Evolutionary conservation across 1,140 invertebrate genomes (phyloP), one percentile per base, ranked within the genome.

Genomic region (Lucilia cuprina): DNA sequence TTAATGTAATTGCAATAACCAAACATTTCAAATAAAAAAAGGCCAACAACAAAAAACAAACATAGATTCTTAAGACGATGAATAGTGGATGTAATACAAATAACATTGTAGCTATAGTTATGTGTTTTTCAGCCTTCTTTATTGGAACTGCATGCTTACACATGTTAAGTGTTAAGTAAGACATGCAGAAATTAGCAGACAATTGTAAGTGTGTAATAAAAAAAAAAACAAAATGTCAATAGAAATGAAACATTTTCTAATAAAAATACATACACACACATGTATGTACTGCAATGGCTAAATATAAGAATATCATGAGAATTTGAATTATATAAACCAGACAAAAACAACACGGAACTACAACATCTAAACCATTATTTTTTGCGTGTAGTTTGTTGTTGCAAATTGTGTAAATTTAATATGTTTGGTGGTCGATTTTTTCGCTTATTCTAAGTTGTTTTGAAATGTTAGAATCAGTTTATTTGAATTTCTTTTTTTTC

Each of bases 101-200:
- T 30, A 30, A 30, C 25, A 30, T 30, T 41, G 41, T 41, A 41
- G 7, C n/a, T n/a, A 25, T 70, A 12, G 10, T 21, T 19, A 10
- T 70, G 65, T 70, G 41, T 7, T 21, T 70, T 25, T 70, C 65
- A 70, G 65, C 65, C 65, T 70, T 70, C 65, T 70, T 7, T 70
- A 70, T 19, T 19, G 10, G 21, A n/a, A 4, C 65, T 21, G 77
- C 34, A 49, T 80, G 75, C 41, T 80, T 49, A 80, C 77, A 80
- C 77, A 80, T 80, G 77, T 80, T 49, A 80, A 80, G 77, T 80
- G 77, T 49, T 80, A 80, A 80, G 41, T 80, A 80, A 80, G 77
- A 80, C 77, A 80, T 80, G 77, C 47, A 80, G 41, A 49, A 50
- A 80, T 80, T 80, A 49, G 77, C 34, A 41, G 77, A 80, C 77